Evolutionary conservation across 2,888 invertebrate species (phyloP).

Genomic region (Agonopterix subpropinquella): DNA sequence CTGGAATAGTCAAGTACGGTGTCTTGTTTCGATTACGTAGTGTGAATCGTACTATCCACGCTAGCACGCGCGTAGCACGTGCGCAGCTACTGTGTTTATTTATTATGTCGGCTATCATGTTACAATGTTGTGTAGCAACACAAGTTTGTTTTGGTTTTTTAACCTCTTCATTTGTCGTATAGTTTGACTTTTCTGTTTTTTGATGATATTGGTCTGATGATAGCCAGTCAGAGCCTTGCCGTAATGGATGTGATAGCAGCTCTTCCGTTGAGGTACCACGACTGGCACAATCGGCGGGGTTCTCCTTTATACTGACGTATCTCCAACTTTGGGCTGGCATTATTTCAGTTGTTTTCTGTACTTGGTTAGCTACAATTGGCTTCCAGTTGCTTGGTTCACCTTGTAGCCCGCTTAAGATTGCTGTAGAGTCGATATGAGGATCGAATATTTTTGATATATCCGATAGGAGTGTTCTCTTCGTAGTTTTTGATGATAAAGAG

Average conservation of each 20-base stretch:
- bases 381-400: conserved; percentile 13
- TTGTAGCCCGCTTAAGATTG: conserved; percentile 11
- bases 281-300: not conserved
- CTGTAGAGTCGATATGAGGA: not conserved
- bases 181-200: not conserved
- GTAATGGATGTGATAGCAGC: not conserved
- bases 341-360: conserved; percentile 5
- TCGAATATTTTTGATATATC: conserved; percentile 2
- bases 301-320: conserved; percentile 2
- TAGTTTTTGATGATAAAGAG: not conserved
- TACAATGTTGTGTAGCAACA: no score
- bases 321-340: conserved; percentile 5
- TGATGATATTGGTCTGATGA: not conserved
- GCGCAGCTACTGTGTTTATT: no score
- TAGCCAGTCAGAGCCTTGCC: not conserved
- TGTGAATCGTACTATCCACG: no score
- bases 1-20: no score
- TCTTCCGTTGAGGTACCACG: not conserved
- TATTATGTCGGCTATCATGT: no score
- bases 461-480: not conserved
- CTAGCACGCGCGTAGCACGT: no score
- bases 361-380: conserved; percentile 15
- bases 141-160: not conserved
- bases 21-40: no score
- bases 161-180: not conserved